phyloP scores from a whole-genome alignment of 2,888 invertebrate genomes.

The Athetis lepigone region DNA sequence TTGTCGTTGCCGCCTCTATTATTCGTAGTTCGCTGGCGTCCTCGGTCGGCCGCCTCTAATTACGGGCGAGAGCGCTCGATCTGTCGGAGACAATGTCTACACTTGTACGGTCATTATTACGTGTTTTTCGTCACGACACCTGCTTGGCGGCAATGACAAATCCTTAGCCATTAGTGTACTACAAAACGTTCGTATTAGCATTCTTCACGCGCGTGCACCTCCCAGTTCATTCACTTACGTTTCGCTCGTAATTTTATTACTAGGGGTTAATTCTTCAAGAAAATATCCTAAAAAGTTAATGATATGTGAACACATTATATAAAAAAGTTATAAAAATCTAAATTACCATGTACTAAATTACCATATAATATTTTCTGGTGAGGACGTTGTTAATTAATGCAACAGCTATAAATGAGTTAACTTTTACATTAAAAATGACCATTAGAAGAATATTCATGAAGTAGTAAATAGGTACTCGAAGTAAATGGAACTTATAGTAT shows the following conservation, averaged over 20 bases:
- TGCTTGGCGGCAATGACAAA: constrained; percentile 80
- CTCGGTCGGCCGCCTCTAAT: constrained; percentile 77
- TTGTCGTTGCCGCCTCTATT: constrained; percentile 43
- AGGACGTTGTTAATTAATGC: constrained; percentile 41
- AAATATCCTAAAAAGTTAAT: constrained; percentile 21
- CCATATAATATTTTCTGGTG: constrained; percentile 31
- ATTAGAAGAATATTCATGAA: constrained; percentile 51
- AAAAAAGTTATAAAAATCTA: constrained; percentile 12
- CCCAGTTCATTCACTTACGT: constrained; percentile 49
- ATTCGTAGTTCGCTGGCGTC: constrained; percentile 63
- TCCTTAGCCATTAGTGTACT: constrained; percentile 71
- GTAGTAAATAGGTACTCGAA: constrained; percentile 11
- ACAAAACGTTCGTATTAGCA: constrained; percentile 71
- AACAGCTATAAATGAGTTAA: constrained; percentile 44
- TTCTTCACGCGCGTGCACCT: constrained; percentile 63
- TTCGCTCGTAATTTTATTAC: constrained; percentile 41
- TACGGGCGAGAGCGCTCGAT: constrained; percentile 76
- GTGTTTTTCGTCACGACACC: constrained; percentile 81
- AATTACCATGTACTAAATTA: constrained; percentile 8
- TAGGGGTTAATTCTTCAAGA: constrained; percentile 28
- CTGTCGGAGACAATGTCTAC: constrained; percentile 79
- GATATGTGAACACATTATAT: constrained; percentile 32
- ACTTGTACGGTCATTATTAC: constrained; percentile 79
- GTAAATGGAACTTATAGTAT: constrained; percentile 33
- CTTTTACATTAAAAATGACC: constrained; percentile 25